Conservation (phyloP, 2,888 invertebrate genomes). For the Tetrapedia diversipes region DNA sequence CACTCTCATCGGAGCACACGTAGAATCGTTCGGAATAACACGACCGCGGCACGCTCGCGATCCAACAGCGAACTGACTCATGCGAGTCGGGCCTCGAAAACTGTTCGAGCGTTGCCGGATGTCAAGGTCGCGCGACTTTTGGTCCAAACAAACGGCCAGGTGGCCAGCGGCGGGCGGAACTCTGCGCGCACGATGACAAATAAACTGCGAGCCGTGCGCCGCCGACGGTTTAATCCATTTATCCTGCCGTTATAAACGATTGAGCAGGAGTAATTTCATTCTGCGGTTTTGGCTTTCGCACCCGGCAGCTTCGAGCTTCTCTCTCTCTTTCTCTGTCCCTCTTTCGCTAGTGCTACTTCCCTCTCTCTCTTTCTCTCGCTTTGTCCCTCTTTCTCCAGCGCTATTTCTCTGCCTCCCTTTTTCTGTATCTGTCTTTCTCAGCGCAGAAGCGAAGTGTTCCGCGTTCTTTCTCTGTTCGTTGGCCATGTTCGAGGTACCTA, state of each 20-base stretch:
- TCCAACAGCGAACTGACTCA: not conserved
- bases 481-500: conserved; percentile 14
- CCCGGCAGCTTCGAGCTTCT: conserved; percentile 61
- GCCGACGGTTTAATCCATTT: conserved; percentile 77
- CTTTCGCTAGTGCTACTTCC: not conserved
- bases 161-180: conserved; percentile 36
- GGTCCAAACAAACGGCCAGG: conserved; percentile 44
- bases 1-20: no score
- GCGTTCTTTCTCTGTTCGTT: conserved; percentile 8
- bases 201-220: conserved; percentile 73
- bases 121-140: conserved; percentile 60
- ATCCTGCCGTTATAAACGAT: conserved; percentile 76
- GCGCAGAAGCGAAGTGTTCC: no score
- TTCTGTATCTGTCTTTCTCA: no score
- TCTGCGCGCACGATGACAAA: conserved; percentile 70
- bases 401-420: no score
- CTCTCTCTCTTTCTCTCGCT: no score
- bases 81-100: conserved; percentile 1
- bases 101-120: conserved; percentile 6
- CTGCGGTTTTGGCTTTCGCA: conserved; percentile 77
- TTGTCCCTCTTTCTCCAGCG: not conserved
- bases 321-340: conserved; percentile 18
- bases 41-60: not conserved
- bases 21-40: no score
- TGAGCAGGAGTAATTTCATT: conserved; percentile 79